Conservation (phyloP, 2,797 vertebrate genomes). For the Synaphobranchus kaupii region DNA sequence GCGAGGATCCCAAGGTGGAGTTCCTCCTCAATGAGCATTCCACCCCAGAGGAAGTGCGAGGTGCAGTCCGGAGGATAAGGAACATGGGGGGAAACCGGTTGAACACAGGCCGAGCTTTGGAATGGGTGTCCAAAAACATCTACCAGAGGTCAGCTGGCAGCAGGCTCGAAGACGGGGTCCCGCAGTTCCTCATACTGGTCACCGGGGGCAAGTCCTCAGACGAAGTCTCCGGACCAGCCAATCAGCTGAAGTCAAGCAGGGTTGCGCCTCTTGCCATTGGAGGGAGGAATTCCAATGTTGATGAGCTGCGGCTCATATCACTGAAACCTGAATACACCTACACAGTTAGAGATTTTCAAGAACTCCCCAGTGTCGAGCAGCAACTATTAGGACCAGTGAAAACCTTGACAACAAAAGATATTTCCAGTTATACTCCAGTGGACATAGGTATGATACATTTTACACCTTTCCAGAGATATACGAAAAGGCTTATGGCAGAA, state of each 20-base stretch:
- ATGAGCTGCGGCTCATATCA: constrained; percentile 83
- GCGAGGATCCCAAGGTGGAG: constrained; percentile 79
- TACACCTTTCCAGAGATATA: neutral
- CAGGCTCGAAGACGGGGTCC: constrained; percentile 88
- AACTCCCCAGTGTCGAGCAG: constrained; percentile 79
- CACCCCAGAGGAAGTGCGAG: constrained; percentile 83
- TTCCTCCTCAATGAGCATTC: constrained; percentile 85
- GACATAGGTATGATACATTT: constrained; percentile 57
- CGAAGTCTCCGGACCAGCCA: constrained; percentile 77
- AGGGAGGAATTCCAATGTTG: constrained; percentile 70
- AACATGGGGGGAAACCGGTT: constrained; percentile 78
- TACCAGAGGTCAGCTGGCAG: constrained; percentile 89
- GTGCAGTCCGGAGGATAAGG: constrained; percentile 70
- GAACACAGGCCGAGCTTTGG: constrained; percentile 85
- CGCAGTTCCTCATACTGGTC: constrained; percentile 90
- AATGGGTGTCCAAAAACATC: constrained; percentile 84
- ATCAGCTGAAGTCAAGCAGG: constrained; percentile 77
- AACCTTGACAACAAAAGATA: constrained; percentile 70
- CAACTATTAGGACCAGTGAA: constrained; percentile 79
- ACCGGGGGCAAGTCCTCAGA: constrained; percentile 83
- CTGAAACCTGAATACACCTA: constrained; percentile 80
- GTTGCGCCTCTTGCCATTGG: constrained; percentile 85
- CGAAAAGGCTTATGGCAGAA: neutral
- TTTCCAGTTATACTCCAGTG: constrained; percentile 27
- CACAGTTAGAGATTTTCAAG: constrained; percentile 79